These are phyloP conservation scores for Ecliptopera silaceata DNA, from an alignment of 2,888 invertebrate genomes.

Conservation along the genomic window DNA sequence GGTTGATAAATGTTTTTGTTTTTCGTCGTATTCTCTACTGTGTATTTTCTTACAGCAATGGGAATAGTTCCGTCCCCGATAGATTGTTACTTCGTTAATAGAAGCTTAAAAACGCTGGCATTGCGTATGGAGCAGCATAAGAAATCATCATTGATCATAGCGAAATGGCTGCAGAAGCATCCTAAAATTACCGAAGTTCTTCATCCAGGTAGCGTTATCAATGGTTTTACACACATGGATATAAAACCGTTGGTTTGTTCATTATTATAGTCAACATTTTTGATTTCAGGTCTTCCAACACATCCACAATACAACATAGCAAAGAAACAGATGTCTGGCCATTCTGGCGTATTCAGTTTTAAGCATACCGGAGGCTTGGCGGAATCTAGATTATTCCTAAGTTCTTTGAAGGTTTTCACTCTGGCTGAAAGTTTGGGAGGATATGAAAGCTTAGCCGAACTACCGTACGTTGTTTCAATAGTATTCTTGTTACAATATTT, in stretches of 20 bases:
- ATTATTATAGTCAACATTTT: not conserved
- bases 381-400: slow-evolving; percentile 89
- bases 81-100: slow-evolving; percentile 96
- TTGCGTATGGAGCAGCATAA: slow-evolving; percentile 96
- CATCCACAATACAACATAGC: slow-evolving; percentile 94
- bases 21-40: too few relatives aligned
- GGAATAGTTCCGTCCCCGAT: slow-evolving; percentile 98
- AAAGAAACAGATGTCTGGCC: slow-evolving; percentile 91
- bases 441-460: slow-evolving; percentile 96
- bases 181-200: slow-evolving; percentile 90
- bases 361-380: slow-evolving; percentile 90
- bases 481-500: not conserved
- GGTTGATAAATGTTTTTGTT: too few relatives aligned
- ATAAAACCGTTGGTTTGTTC: not conserved
- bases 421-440: slow-evolving; percentile 98
- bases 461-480: slow-evolving; percentile 88
- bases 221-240: not conserved
- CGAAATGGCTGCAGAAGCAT: slow-evolving; percentile 91
- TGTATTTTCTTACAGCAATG: slow-evolving; percentile 84
- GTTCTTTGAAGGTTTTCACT: slow-evolving; percentile 89
- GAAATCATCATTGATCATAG: slow-evolving; percentile 89
- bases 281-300: slow-evolving; percentile 85
- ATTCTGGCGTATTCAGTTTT: slow-evolving; percentile 96
- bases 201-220: slow-evolving; percentile 87
- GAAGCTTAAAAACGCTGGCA: slow-evolving; percentile 96